Evolutionary conservation across 2,113 vertebrate genomes (phyloP).

Genomic region (Pseudolaguvia tuberculata): DNA sequence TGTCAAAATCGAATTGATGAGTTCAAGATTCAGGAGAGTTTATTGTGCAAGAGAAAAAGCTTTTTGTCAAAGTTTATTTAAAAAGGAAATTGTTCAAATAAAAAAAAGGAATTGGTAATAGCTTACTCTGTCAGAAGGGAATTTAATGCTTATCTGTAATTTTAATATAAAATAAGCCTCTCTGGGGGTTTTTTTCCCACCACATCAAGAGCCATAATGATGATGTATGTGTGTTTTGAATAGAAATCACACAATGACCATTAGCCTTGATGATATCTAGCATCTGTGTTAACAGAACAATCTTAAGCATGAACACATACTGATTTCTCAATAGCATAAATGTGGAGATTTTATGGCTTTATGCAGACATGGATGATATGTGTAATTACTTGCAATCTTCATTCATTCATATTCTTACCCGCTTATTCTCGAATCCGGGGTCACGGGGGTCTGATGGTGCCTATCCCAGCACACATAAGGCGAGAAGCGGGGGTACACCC

Average conservation of each 20-base stretch:
- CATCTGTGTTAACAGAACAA: not conserved
- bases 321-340: constrained; percentile 7
- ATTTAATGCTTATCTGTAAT: not conserved
- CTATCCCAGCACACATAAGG: no score
- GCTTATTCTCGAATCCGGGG: no score
- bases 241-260: constrained; percentile 22
- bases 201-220: not conserved
- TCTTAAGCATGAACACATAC: not conserved
- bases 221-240: constrained; percentile 14
- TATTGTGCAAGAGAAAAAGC: not conserved
- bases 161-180: not conserved
- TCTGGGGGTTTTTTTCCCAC: not conserved
- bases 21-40: not conserved
- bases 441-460: no score
- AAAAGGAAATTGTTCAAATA: not conserved
- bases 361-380: no score
- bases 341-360: not conserved
- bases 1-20: constrained; percentile 5
- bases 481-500: no score
- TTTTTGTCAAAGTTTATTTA: not conserved
- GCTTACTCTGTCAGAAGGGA: not conserved
- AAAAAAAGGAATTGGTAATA: not conserved
- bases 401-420: no score
- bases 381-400: no score
- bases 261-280: constrained; percentile 12